Conservation (phyloP, 2,113 vertebrate genomes). For the Callipepla californica region DNA sequence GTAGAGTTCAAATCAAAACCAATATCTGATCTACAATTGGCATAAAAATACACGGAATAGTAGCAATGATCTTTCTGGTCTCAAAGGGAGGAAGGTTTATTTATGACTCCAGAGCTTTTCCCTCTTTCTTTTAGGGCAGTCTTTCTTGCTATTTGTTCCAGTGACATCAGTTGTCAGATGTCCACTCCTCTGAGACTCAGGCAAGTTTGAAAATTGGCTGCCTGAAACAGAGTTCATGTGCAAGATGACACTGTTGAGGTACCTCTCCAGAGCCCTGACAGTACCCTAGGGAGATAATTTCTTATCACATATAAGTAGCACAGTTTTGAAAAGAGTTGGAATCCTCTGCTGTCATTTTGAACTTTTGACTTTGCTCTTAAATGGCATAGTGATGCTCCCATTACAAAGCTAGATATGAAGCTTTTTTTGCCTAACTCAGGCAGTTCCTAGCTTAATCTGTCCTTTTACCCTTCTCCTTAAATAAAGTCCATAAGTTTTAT, state of each 20-base stretch:
- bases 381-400: neutral
- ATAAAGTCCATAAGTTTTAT: neutral
- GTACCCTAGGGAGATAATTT: neutral
- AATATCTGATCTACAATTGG: neutral
- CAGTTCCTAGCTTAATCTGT: neutral
- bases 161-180: neutral
- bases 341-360: neutral
- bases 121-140: neutral
- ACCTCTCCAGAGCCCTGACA: neutral
- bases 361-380: neutral
- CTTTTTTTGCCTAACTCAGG: neutral
- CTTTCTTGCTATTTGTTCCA: fast-evolving
- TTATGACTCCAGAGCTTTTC: neutral
- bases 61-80: neutral
- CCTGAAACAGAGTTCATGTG: neutral
- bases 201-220: neutral
- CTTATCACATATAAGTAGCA: neutral
- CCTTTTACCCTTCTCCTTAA: neutral
- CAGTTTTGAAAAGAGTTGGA: neutral
- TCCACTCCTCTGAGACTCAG: neutral
- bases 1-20: fast-evolving
- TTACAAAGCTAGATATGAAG: neutral
- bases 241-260: neutral
- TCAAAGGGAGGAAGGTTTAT: neutral
- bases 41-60: neutral